Evolutionary conservation across 35 echinoderm and acorn worm species (phyloP).

Genomic region (Chiridota heheva): DNA sequence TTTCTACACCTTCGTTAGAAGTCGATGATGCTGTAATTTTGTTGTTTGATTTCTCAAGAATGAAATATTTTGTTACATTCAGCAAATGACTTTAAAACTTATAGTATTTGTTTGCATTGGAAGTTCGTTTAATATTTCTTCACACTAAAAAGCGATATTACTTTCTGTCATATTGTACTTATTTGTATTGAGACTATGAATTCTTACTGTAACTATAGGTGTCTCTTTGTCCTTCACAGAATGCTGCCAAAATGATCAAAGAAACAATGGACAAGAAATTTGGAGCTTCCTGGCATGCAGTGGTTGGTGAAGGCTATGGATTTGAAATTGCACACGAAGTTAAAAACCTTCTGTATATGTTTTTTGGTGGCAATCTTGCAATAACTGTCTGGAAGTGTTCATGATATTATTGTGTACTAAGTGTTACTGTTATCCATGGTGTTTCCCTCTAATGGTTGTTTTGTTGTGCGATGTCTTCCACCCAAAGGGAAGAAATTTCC

Average conservation of each 20-base stretch:
- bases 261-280: constrained; percentile 99
- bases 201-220: neutral
- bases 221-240: constrained; percentile 63
- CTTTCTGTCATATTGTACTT: neutral
- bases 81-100: too few relatives aligned
- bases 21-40: too few relatives aligned
- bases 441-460: too few relatives aligned
- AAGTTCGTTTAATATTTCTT: too few relatives aligned
- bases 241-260: constrained; percentile 98
- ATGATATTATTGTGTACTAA: constrained; percentile 56
- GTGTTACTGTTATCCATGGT: too few relatives aligned
- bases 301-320: constrained; percentile 96
- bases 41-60: too few relatives aligned
- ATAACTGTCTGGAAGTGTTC: constrained; percentile 99
- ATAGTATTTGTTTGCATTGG: too few relatives aligned
- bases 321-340: constrained; percentile 98
- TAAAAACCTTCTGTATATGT: constrained; percentile 95
- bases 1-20: too few relatives aligned
- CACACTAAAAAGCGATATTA: neutral
- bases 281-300: constrained; percentile 98
- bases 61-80: too few relatives aligned
- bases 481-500: too few relatives aligned
- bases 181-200: neutral
- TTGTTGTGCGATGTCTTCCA: too few relatives aligned
- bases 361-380: constrained; percentile 96